phyloP scores from a whole-genome alignment of 2,888 invertebrate genomes.

The Hirtodrosophila alboralis region DNA sequence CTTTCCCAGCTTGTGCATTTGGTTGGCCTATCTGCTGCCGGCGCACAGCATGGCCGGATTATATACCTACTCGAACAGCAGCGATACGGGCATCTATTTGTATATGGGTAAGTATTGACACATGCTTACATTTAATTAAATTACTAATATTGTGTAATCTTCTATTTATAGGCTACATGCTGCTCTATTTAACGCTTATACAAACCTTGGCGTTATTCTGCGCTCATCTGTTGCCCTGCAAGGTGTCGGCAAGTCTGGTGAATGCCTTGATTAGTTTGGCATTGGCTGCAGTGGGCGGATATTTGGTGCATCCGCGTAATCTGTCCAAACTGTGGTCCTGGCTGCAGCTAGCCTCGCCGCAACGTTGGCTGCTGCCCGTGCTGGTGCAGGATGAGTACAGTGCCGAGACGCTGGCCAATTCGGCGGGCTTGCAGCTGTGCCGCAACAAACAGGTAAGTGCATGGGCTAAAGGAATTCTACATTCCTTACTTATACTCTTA shows the following conservation, averaged over 20 bases:
- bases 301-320: constrained; percentile 88
- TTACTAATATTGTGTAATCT: not conserved
- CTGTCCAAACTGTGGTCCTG: constrained; percentile 88
- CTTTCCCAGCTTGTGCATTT: constrained; percentile 91
- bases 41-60: constrained; percentile 95
- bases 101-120: constrained; percentile 86
- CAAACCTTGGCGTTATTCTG: constrained; percentile 89
- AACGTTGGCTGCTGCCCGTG: constrained; percentile 89
- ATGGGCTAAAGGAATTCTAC: too few relatives aligned
- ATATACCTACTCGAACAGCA: constrained; percentile 88
- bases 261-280: constrained; percentile 87
- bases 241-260: constrained; percentile 87
- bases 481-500: not conserved
- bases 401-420: constrained; percentile 86
- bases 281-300: constrained; percentile 88
- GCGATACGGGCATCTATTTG: constrained; percentile 89
- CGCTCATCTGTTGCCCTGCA: constrained; percentile 88
- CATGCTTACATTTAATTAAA: not conserved
- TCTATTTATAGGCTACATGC: constrained; percentile 87
- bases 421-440: constrained; percentile 85
- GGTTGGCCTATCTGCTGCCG: constrained; percentile 93
- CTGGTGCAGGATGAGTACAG: constrained; percentile 88
- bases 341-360: constrained; percentile 89
- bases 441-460: constrained; percentile 88
- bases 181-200: constrained; percentile 88